Conservation (phyloP, 2,797 vertebrate species). For the Rhinella marina region DNA sequence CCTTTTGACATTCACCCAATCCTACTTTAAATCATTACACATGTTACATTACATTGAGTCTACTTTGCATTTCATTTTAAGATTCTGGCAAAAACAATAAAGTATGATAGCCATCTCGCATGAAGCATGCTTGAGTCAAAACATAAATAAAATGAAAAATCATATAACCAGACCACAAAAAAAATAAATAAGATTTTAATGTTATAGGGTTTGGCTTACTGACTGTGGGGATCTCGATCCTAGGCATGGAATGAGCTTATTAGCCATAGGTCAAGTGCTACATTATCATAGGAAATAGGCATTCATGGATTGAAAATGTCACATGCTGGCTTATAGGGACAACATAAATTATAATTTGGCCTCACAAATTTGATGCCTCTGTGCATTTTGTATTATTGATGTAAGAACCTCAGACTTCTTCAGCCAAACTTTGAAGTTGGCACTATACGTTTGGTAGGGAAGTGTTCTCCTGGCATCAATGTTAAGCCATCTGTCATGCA, state of each 20-base stretch:
- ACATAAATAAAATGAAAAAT: conserved; percentile 33
- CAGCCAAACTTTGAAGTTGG: not conserved
- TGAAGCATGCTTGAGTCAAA: not conserved
- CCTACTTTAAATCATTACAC: conserved; percentile 66
- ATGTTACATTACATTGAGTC: conserved; percentile 64
- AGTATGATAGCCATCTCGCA: not conserved
- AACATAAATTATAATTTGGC: not conserved
- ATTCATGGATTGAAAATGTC: not conserved
- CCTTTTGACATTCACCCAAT: conserved; percentile 66
- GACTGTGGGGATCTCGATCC: not conserved
- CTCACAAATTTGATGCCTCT: not conserved
- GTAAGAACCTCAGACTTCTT: not conserved
- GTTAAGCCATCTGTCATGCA: too few relatives aligned
- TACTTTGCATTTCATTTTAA: conserved; percentile 65
- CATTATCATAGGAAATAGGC: too few relatives aligned
- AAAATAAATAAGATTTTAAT: not conserved
- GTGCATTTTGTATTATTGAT: not conserved
- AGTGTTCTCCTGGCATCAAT: too few relatives aligned
- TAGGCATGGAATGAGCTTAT: not conserved
- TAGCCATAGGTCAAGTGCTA: not conserved
- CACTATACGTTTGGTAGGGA: too few relatives aligned
- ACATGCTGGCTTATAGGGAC: not conserved
- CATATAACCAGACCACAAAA: conserved; percentile 6
- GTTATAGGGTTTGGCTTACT: not conserved
- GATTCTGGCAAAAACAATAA: not conserved